Percentiles rank a stretch among this genome's conserved stretches.
Conservation (phyloP, 2,113 vertebrate genomes). For the Apaloderma vittatum region DNA sequence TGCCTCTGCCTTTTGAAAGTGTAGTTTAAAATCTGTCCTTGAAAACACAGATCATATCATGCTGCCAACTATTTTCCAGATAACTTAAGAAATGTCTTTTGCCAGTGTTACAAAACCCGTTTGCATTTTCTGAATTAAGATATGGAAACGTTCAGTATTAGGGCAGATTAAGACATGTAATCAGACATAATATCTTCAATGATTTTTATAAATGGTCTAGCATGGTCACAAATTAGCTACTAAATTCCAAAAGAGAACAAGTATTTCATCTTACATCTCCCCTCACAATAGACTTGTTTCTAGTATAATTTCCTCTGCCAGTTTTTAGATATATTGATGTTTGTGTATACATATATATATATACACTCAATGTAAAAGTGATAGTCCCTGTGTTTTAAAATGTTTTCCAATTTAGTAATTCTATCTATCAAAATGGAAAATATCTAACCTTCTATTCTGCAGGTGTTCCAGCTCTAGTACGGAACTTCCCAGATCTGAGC, state of each 20-base stretch:
- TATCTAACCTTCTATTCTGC: background rate
- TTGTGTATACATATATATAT: background rate
- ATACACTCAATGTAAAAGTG: background rate
- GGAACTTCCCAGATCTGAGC: background rate
- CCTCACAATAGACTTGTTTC: background rate
- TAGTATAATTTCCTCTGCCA: background rate
- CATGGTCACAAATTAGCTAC: background rate
- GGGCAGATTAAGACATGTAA: background rate
- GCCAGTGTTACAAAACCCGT: background rate
- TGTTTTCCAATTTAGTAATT: background rate
- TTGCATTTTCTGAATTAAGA: constrained; percentile 13
- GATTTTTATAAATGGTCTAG: background rate
- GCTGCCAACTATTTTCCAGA: background rate
- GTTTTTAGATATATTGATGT: background rate
- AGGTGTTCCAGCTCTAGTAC: background rate
- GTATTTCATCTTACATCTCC: background rate
- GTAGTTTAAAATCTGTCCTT: constrained; percentile 52
- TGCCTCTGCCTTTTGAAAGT: constrained; percentile 31
- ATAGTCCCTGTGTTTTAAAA: background rate
- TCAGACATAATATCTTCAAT: background rate
- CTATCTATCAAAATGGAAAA: background rate
- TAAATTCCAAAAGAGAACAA: background rate
- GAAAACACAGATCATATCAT: background rate
- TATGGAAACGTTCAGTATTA: background rate
- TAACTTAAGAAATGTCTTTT: constrained; percentile 15